phyloP scores from a whole-genome alignment of 2,888 invertebrate genomes.

The Ceramica pisi region DNA sequence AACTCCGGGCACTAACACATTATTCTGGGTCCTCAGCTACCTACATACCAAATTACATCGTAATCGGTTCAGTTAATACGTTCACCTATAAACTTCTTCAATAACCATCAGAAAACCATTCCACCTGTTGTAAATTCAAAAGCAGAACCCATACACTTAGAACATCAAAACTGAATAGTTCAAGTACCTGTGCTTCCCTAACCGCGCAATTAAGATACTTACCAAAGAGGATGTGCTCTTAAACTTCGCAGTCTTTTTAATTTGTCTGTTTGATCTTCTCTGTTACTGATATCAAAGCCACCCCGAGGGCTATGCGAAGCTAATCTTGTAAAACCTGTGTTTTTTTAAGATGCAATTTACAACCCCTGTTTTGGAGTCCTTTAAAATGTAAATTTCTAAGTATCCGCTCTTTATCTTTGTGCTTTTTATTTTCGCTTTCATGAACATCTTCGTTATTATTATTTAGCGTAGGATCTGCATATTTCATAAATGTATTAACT shows the following conservation, averaged over 20 bases:
- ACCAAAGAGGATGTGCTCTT: slow-evolving; percentile 57
- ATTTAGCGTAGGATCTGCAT: slow-evolving; percentile 53
- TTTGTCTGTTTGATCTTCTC: slow-evolving; percentile 82
- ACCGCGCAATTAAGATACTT: slow-evolving; percentile 64
- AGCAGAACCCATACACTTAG: slow-evolving; percentile 18
- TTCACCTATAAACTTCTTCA: not conserved
- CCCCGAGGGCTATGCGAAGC: slow-evolving; percentile 74
- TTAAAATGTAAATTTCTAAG: slow-evolving; percentile 81
- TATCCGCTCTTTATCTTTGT: slow-evolving; percentile 69
- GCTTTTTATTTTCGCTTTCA: slow-evolving; percentile 69
- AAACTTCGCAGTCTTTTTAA: slow-evolving; percentile 74
- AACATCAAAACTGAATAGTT: slow-evolving; percentile 49
- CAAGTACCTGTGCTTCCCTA: slow-evolving; percentile 58
- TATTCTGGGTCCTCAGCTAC: no score
- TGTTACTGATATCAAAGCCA: slow-evolving; percentile 84
- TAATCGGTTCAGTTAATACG: no score
- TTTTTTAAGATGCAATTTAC: slow-evolving; percentile 85
- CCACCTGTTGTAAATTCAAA: slow-evolving; percentile 27
- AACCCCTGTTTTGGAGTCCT: slow-evolving; percentile 80
- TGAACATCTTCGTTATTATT: slow-evolving; percentile 68
- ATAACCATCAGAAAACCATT: slow-evolving; percentile 6
- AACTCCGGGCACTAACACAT: no score
- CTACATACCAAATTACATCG: no score
- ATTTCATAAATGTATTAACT: slow-evolving; percentile 44
- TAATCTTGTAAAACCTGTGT: slow-evolving; percentile 86